phyloP scores from a whole-genome alignment of 2,888 invertebrate genomes.

The Drosophila testacea region DNA sequence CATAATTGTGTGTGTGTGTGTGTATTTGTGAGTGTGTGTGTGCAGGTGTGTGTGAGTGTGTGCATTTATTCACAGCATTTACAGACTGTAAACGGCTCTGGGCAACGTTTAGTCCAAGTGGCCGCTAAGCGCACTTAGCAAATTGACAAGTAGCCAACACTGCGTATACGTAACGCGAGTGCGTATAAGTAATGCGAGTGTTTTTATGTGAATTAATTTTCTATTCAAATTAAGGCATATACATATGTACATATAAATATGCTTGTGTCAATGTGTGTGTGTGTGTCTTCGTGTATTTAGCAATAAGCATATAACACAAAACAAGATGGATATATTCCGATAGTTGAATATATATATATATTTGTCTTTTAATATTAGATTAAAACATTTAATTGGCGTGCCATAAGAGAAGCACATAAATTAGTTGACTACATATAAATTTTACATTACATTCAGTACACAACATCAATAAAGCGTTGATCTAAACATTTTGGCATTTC shows the following conservation, averaged over 20 bases:
- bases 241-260: conserved; percentile 15
- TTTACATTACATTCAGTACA: conserved; percentile 51
- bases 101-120: too few relatives aligned
- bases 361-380: conserved; percentile 32
- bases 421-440: conserved; percentile 35
- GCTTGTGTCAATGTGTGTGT: conserved; percentile 5
- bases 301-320: conserved; percentile 47
- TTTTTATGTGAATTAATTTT: background rate
- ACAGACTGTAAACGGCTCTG: too few relatives aligned
- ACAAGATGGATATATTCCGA: conserved; percentile 31
- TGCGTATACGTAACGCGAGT: background rate
- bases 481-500: conserved; percentile 36
- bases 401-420: conserved; percentile 51
- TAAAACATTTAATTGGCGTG: conserved; percentile 60
- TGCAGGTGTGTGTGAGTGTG: background rate
- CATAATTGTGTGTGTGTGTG: conserved; percentile 13
- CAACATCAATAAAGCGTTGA: conserved; percentile 67
- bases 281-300: conserved; percentile 26
- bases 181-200: conserved; percentile 32
- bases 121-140: background rate
- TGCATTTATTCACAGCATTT: too few relatives aligned
- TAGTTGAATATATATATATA: conserved; percentile 18
- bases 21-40: too few relatives aligned
- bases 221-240: background rate
- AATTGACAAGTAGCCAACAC: background rate